phyloP scores from a whole-genome alignment of 2,113 vertebrate genomes.

The Ageneiosus marmoratus region DNA sequence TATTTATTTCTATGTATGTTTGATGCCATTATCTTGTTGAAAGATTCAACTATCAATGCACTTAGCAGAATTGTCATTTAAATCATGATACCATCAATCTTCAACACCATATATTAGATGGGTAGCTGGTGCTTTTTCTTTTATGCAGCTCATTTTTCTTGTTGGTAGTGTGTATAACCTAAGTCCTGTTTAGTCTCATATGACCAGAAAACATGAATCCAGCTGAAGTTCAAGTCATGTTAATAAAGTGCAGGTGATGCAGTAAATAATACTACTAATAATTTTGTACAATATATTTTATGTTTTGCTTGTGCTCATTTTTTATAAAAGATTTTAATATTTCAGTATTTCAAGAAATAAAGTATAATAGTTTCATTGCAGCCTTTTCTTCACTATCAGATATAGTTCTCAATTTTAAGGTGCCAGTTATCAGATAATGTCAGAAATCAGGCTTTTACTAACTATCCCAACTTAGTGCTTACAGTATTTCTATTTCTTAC shows the following conservation, averaged over 20 bases:
- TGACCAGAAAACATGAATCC: background rate
- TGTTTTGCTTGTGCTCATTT: too few species aligned
- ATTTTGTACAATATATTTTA: background rate
- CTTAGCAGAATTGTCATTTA: background rate
- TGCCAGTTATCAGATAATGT: background rate
- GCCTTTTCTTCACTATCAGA: background rate
- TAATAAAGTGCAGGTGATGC: background rate
- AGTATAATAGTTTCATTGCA: too few species aligned
- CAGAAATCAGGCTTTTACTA: background rate
- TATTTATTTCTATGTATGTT: background rate
- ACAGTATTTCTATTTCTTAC: slow-evolving; percentile 55
- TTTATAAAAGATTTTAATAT: background rate
- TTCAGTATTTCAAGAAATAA: too few species aligned
- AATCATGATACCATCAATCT: background rate
- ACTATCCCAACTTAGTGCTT: background rate
- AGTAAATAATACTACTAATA: too few species aligned
- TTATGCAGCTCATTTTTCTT: background rate
- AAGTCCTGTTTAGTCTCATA: background rate
- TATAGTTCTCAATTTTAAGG: background rate
- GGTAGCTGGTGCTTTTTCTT: background rate
- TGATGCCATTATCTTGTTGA: background rate
- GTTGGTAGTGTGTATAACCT: background rate
- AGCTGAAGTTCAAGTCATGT: background rate
- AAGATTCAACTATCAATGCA: background rate
- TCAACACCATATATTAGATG: background rate